Evolutionary conservation across 2,888 invertebrate genomes (phyloP).

Genomic region (Hydroisotoma schaefferi): DNA sequence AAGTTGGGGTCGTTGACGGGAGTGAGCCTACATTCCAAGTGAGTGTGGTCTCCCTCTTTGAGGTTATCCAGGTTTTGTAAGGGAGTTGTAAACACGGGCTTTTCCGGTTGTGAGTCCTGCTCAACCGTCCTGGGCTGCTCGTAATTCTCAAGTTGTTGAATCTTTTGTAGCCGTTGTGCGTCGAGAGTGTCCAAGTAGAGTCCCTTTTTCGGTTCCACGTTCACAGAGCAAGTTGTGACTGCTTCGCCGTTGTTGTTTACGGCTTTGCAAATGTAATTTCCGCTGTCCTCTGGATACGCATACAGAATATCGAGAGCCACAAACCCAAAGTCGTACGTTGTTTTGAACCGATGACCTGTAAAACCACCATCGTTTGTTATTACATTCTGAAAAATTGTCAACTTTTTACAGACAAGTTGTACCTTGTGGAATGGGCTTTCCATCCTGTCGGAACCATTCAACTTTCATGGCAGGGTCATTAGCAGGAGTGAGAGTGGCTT

Average conservation of each 20-base stretch:
- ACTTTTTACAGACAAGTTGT: neutral
- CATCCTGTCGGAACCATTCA: constrained; percentile 92
- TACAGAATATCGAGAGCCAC: constrained; percentile 94
- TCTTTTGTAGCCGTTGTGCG: constrained; percentile 83
- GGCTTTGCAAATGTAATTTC: constrained; percentile 95
- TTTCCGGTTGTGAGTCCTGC: constrained; percentile 70
- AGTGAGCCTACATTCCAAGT: constrained; percentile 82
- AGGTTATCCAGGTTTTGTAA: constrained; percentile 56
- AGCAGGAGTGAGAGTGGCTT: constrained; percentile 91
- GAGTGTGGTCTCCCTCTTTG: constrained; percentile 26
- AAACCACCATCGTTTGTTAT: neutral
- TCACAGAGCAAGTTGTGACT: constrained; percentile 84
- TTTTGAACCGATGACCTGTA: constrained; percentile 85
- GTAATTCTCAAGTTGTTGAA: constrained; percentile 77
- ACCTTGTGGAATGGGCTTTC: constrained; percentile 80
- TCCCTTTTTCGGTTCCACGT: constrained; percentile 73
- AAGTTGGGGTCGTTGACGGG: constrained; percentile 86
- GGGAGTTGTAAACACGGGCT: constrained; percentile 88
- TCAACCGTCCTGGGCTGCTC: constrained; percentile 72
- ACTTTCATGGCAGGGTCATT: constrained; percentile 98
- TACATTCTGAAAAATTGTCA: neutral
- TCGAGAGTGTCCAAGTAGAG: constrained; percentile 75
- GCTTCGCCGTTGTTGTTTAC: constrained; percentile 94
- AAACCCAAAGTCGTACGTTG: constrained; percentile 95
- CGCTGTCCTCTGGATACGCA: constrained; percentile 95